phyloP scores from a whole-genome alignment of 1,140 invertebrate species.

The Cydia fagiglandana region DNA sequence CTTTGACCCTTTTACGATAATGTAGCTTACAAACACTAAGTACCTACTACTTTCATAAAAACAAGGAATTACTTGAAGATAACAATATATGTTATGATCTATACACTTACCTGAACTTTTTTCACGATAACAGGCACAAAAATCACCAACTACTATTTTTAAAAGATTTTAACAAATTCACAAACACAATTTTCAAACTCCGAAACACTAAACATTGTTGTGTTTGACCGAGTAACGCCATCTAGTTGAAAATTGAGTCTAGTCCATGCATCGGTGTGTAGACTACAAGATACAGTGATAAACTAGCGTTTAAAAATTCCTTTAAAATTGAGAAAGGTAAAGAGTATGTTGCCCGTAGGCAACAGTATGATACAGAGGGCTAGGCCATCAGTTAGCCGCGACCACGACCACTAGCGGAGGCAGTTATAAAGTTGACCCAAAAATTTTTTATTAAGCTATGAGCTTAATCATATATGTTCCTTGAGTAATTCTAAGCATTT shows the following conservation, averaged over 20 bases:
- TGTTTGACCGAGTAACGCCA: neutral
- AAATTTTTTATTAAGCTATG: too few relatives aligned
- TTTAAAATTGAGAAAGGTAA: neutral
- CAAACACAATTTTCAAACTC: neutral
- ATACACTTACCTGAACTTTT: conserved; percentile 18
- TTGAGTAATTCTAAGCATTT: too few relatives aligned
- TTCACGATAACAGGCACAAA: conserved; percentile 5
- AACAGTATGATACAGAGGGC: too few relatives aligned
- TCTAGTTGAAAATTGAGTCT: neutral
- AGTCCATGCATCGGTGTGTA: conserved; percentile 12
- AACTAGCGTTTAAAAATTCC: neutral
- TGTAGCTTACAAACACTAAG: conserved; percentile 43
- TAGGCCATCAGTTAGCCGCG: too few relatives aligned
- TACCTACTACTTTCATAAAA: conserved; percentile 16
- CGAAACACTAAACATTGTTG: neutral
- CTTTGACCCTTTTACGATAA: conserved; percentile 37
- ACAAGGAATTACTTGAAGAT: neutral
- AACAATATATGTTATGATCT: neutral
- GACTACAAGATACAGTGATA: neutral
- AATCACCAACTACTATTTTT: neutral
- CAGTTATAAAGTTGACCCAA: too few relatives aligned
- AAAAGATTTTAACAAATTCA: neutral
- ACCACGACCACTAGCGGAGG: too few relatives aligned
- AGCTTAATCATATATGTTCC: too few relatives aligned
- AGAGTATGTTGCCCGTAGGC: too few relatives aligned